Base-by-base conservation (phyloP, 37 sponge, comb jelly and placozoan species). In the Mnemiopsis leidyi region DNA sequence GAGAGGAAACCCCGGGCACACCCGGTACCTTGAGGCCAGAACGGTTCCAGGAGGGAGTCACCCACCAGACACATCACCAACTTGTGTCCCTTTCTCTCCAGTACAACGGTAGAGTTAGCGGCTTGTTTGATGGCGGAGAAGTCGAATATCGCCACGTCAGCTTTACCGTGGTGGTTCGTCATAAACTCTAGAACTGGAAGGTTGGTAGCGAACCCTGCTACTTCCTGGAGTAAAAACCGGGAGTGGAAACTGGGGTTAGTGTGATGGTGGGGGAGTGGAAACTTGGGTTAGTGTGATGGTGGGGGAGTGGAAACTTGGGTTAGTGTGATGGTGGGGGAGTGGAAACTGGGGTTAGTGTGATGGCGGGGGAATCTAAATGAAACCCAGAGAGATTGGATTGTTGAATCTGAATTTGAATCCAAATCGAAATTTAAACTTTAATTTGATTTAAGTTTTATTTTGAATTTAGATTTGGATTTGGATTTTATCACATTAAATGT, bases 21-120 rank as follows among this genome's bases (percentile, higher is more conserved):
- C 2, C 98, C 98, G 69, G 98, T 94, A 0, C 98, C 98, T 31
- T 94, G 93, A 18, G 98, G 98, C 98, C 98, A 98, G 93, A 98
- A 98, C 36, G 98, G 98, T 95, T 97, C 97, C 18, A 95, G 69
- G 3, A 97, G 94, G 36, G 95, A 95, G 94, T 98, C 98, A 29
- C 98, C 98, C 0, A 94, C 96, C 25, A 96, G 83, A 61, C 94
- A 94, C 92, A 98, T 82, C 68, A 96, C 92, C 23, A 96, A 21
- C 30, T 76, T 94, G 73, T 95, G 69, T 26, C 95, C 90, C 35
- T 85, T 23, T 40, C 40, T 9, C n/a, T 40, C 90, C 2, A 85
- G 61, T 0, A 85, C 61, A 20, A 40, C 24, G 3, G 40, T 23
- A 39, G 61, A 85, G 24, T 26, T 85, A 76, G 94, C 95, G 0